phyloP scores from a whole-genome alignment of 2,113 vertebrate species.

The Furnarius figulus region DNA sequence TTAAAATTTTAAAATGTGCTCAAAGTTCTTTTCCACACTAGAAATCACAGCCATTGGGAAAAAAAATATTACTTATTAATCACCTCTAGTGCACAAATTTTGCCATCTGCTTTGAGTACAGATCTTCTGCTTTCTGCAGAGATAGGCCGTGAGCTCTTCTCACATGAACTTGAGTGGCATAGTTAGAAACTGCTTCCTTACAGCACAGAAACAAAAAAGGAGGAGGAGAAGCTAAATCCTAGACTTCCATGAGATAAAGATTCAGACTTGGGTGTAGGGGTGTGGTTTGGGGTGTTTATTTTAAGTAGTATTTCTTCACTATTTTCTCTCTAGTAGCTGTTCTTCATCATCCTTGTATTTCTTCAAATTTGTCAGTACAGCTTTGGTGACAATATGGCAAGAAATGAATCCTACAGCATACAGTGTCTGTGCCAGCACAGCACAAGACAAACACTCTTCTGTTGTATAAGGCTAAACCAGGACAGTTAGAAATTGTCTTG shows the following conservation, averaged over 20 bases:
- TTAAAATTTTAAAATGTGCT: neutral
- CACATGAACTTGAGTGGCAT: neutral
- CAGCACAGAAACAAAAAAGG: neutral
- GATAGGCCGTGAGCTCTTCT: neutral
- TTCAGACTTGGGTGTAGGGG: rapidly evolving
- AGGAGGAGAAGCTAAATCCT: neutral
- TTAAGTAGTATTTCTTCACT: neutral
- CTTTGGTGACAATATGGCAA: neutral
- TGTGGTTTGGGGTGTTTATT: neutral
- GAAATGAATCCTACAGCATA: neutral
- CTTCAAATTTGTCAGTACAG: neutral
- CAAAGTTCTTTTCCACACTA: neutral
- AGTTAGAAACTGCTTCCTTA: neutral
- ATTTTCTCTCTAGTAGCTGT: neutral
- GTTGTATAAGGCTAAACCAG: neutral
- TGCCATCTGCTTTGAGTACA: neutral
- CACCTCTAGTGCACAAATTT: neutral
- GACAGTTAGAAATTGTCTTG: neutral
- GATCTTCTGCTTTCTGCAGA: neutral
- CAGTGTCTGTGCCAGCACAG: neutral
- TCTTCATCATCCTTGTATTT: neutral
- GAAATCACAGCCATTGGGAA: neutral
- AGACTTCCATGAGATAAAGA: neutral
- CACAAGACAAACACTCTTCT: neutral
- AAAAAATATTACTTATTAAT: neutral